Evolutionary conservation across 2,797 vertebrate genomes (phyloP), one percentile per base, ranked within the genome.

Genomic region (Gallinago solitaria): DNA sequence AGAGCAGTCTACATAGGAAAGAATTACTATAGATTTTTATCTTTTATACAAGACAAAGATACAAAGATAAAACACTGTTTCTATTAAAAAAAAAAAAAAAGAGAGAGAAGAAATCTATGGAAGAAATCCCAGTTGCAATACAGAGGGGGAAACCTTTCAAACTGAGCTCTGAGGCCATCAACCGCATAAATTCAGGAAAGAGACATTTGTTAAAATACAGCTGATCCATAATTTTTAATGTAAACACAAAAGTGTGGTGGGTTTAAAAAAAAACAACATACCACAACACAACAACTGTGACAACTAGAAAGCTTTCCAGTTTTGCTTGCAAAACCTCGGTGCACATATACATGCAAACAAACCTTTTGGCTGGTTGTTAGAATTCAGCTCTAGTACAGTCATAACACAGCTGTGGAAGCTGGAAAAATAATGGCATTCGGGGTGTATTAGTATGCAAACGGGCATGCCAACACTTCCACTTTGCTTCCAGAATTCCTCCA

Each of bases 11-110:
- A 90, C 96, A 87, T 91, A 97, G 93, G 95, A 96, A 98, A 97
- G 95, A 97, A 98, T 97, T 96, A 97, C 97, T 97, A 96, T 97
- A 97, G 97, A 98, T 97, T 97, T 96, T 97, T 97, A 96, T 97
- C 93, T 97, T 98, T 97, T 98, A 96, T 94, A 97, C 69, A 95
- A 96, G 96, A 97, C 97, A 97, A 97, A 98, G 97, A 98, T 97
- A 97, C 95, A 97, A 97, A 98, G 97, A 98, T 97, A 97, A 98
- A 98, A 97, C 94, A 90, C 78, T 79, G 56, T 89, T 97, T 92
- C 74, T 93, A 65, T 93, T 92, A 11, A 32, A 85, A 39, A 21
- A 48, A 80, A 64, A 64, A 95, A 86, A 89, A 91, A 47, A 77
- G 51, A 16, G 17, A 43, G 12, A 63, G 94, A 87, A 89, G 70